Evolutionary conservation across 2,888 invertebrate genomes (phyloP), one percentile per base, ranked within the genome.

Genomic region (Aromia moschata): DNA sequence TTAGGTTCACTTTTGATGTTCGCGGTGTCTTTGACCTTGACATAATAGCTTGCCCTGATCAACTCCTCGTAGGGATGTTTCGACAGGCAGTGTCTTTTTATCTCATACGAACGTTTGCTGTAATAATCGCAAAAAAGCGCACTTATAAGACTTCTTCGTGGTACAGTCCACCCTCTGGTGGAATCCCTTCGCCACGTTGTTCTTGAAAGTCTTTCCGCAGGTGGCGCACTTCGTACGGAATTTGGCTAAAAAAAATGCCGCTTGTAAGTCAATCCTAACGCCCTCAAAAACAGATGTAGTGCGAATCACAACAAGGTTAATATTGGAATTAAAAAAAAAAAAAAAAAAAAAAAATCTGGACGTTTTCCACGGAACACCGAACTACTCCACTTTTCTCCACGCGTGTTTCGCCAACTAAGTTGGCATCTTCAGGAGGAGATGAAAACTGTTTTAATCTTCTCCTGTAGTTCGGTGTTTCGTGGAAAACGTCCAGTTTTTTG

Each of bases 111-210:
- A 0, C 54, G 12, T 38, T 54, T 54, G 17, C 25, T 54, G 20
- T 37, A 54, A 37, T 33, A 37, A 10, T 54, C 16, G 37, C 54
- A 54, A n/a, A 25, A 44, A 1, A 36, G 12, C n/a, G 9, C 54
- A 54, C 30, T 54, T 54, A 12, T 25, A 54, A 2, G 37, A 44
- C 25, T 54, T 54, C 17, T 54, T 38, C 16, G 33, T 45, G 9
- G 37, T 54, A 36, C 54, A 54, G 9, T 54, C 54, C 4, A 37
- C 16, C 4, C 45, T 54, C 10, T 17, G 33, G 36, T 54, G 54
- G n/a, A 44, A 54, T 1, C 2, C 10, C 1, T 37, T 17, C n/a
- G 44, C 33, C 1, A n/a, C 17, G 12, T 54, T 44, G 37, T 17
- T 54, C 37, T 45, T 54, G 37, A 37, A 54, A 2, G 5, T 15